phyloP scores from a whole-genome alignment of 2,113 vertebrate genomes.

The Melierax canorus region DNA sequence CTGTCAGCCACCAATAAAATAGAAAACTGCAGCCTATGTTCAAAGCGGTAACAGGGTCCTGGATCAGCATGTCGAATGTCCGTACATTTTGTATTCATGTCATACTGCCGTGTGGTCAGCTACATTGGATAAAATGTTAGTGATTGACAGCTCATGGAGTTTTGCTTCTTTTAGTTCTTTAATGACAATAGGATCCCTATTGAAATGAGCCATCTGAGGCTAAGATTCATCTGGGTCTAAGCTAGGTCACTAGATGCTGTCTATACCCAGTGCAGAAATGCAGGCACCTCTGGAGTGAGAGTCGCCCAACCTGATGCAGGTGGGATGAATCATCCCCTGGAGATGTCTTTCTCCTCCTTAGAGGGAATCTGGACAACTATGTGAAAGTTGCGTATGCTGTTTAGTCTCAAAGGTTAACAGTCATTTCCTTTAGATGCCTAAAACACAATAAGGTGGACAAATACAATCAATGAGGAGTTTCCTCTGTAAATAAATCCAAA shows the following conservation, averaged over 20 bases:
- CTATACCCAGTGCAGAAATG: neutral
- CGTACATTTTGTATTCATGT: neutral
- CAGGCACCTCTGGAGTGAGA: neutral
- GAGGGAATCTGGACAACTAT: neutral
- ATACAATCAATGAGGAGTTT: neutral
- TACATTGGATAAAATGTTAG: neutral
- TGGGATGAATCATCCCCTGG: neutral
- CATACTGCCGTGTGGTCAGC: neutral
- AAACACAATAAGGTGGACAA: neutral
- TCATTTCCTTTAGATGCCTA: neutral
- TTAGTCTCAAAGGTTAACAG: neutral
- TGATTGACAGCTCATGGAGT: neutral
- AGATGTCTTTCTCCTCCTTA: neutral
- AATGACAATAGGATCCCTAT: neutral
- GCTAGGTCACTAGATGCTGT: neutral
- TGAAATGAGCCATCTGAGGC: neutral
- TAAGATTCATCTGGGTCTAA: neutral
- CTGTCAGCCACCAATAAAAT: neutral
- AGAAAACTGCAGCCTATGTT: neutral
- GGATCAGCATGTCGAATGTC: neutral
- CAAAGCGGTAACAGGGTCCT: neutral
- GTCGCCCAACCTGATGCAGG: neutral
- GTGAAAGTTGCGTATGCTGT: neutral
- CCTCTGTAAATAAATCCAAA: neutral
- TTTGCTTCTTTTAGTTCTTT: neutral